Base-by-base conservation (phyloP, 2,797 vertebrate genomes). In the Hylomyscus alleni region DNA sequence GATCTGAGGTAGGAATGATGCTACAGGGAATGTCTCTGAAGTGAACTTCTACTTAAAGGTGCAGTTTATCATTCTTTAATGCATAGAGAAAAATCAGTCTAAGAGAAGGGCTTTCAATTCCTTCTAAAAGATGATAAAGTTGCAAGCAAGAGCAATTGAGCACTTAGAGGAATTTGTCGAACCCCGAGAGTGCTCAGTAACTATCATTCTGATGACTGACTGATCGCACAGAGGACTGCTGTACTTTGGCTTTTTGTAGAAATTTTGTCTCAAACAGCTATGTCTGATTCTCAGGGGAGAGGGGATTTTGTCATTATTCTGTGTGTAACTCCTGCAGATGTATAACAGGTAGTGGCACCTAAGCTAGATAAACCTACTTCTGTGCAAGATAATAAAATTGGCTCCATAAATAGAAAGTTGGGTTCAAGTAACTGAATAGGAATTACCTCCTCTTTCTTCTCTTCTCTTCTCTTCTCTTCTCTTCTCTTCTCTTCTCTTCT, bases 351-450 rank as follows among this genome's bases (percentile, higher is more conserved):
- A 60, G 29, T 60, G 77, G 19, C 31, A 84, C 56, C 62, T 78
- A 60, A 78, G 50, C 84, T 94, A 65, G 69, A 82, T 56, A 56
- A 87, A 78, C 87, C n/a, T 89, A 14, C 56, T 95, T 88, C 87
- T 95, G 87, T 75, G n/a, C 40, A 76, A 75, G n/a, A 73, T 90
- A 62, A 87, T 73, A 90, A 88, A 97, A 87, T 75, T 67, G 47
- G 75, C 40, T 67, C 69, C 29, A 22, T 87, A 87, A 77, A 58
- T 58, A 67, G 81, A 87, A 94, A 67, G 8, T 87, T 60, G 40
- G 34, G 76, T 92, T 87, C 54, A 90, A 90, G 56, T 40, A 92
- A 62, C 14, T 26, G 14, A 75, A 5, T 73, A 78, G 29, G 17
- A 47, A 40, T 82, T 60, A 29, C 58, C 54, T 81, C 20, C 6